Evolutionary conservation across 2,797 vertebrate genomes (phyloP), one percentile per base, ranked within the genome.

Genomic region (Cephalopachus bancanus): DNA sequence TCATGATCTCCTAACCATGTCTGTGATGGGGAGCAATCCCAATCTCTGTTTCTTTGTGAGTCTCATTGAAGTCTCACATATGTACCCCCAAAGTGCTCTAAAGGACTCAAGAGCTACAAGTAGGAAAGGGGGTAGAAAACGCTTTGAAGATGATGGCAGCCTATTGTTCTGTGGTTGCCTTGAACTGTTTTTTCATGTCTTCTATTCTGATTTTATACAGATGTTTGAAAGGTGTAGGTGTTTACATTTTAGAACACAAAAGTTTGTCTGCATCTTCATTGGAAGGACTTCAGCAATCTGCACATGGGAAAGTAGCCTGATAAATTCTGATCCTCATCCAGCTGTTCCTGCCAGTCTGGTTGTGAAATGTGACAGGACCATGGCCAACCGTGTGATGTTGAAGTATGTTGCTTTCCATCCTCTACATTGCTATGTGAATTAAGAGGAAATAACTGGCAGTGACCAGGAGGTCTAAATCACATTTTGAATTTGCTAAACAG

Each of bases 311-410:
- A 72, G 88, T 59, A 83, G 80, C 95, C 95, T 84, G 91, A 53
- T 79, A n/a, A 33, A 92, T 97, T 97, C 95, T 93, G 64, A 74
- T 95, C 26, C 55, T 92, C 49, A 59, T 88, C 89, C 91, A 95
- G 97, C 93, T 98, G 96, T 96, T 83, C 2, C 88, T 98, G 96
- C 95, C 96, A 83, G 67, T 96, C 93, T 95, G 85, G 53, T 96
- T 97, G 96, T 83, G 95, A 96, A 97, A 97, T 95, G 92, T 76
- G 89, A 83, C 87, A 71, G 84, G 81, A 83, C 67, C n/a, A 1
- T 74, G 19, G 91, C 94, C 95, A 96, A 69, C 71, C 83, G 67
- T 91, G 83, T 93, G 62, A 92, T 92, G 83, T 64, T 90, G 84
- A 94, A 96, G 84, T 89, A 81, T 65, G 64, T 64, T 94, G 33